Evolutionary conservation across 2,113 vertebrate genomes (phyloP).

Genomic region (Alligator sinensis): DNA sequence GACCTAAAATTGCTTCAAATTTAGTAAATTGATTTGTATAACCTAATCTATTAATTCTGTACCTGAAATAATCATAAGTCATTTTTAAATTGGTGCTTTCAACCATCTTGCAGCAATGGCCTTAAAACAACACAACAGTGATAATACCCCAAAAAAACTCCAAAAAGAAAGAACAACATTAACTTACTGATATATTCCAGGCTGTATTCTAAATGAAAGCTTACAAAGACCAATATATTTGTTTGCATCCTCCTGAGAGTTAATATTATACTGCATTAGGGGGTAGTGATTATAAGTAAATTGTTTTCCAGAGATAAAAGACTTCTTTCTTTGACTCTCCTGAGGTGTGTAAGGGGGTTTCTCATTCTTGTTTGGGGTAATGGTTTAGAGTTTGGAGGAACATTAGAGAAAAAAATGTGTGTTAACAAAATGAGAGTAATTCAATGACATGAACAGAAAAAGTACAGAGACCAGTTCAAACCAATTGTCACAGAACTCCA

Average conservation of each 20-base stretch:
- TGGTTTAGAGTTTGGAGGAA: conserved; percentile 12
- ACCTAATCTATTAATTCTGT: background rate
- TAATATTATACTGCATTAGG: conserved; percentile 27
- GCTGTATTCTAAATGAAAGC: conserved; percentile 11
- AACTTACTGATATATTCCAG: background rate
- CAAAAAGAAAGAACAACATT: background rate
- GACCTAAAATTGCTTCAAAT: background rate
- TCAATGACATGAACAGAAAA: conserved; percentile 38
- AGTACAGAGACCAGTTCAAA: conserved; percentile 68
- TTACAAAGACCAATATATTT: conserved; percentile 20
- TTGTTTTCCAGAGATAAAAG: background rate
- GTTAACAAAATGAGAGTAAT: conserved; percentile 53
- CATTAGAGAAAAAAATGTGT: conserved; percentile 32
- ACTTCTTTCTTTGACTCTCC: background rate
- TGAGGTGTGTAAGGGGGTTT: background rate
- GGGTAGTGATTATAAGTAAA: background rate
- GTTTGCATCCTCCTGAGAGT: background rate
- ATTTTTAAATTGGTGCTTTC: background rate
- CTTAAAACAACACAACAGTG: background rate
- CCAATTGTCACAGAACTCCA: conserved; percentile 61
- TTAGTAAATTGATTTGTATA: background rate
- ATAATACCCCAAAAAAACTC: background rate
- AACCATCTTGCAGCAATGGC: background rate
- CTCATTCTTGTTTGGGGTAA: background rate
- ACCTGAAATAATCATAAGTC: background rate